Evolutionary conservation across 2,888 invertebrate genomes (phyloP), one percentile per base, ranked within the genome.

Genomic region (Melipona bicolor): DNA sequence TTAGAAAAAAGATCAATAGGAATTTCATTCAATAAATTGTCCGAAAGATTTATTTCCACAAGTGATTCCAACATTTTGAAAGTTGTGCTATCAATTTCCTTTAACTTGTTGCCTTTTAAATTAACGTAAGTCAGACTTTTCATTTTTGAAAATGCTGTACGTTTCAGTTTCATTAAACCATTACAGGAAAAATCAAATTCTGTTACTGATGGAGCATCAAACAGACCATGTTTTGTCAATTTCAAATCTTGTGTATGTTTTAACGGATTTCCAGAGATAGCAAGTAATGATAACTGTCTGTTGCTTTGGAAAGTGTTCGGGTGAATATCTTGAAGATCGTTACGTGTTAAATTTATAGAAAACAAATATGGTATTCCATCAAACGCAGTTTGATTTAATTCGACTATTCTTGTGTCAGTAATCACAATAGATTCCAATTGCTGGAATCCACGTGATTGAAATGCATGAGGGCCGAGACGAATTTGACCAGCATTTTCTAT

Each of bases 151-250:
- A 97, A 97, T 0, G 96, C 96, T 67, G 95, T 95, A 36, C 96
- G 96, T 4, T 96, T 96, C 78, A 97, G 95, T 90, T 96, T 95
- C 86, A 96, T 95, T 88, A 97, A 95, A 81, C 96, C 96, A 93
- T 97, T 97, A 88, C 96, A 96, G 4, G 97, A 97, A 68, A 97
- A 95, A 90, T 97, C 96, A 52, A 97, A 95, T 92, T 97, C 97
- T 89, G 97, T 96, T 67, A 97, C 95, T 54, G 96, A 96, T 5
- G 96, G 95, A 11, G 97, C 95, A 79, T 96, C 96, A 2, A 96
- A 91, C 88, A 96, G 95, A 84, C 95, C 96, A 54, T 95, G 95
- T 64, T 94, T 92, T 3, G 95, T 93, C 5, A 87, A 82, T 77
- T 82, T 88, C 21, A 74, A 78, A 27, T 86, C 80, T 54, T 87